A percentile compares a stretch with the other conserved stretches of the same genome.
Evolutionary conservation across 2,113 vertebrate species (phyloP).

Genomic region (Butorides virescens): DNA sequence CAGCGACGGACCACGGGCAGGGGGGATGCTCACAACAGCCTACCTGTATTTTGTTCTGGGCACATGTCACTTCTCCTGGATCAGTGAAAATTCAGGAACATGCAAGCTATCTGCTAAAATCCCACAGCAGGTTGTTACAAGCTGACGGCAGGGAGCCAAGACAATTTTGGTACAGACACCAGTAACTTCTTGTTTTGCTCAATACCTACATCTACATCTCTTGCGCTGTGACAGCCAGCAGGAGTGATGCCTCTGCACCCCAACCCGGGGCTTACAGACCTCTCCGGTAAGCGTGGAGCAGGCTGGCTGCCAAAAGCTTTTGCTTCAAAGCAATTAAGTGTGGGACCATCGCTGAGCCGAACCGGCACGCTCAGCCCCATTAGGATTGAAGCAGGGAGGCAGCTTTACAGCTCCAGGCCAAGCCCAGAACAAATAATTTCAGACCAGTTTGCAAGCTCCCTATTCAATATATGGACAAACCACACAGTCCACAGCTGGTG

Average conservation of each 20-base stretch:
- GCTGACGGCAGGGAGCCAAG: background rate
- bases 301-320: background rate
- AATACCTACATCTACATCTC: background rate
- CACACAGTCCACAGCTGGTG: background rate
- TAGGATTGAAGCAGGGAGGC: background rate
- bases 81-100: background rate
- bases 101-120: background rate
- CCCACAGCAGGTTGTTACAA: background rate
- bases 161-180: too few species aligned
- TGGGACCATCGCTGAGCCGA: background rate
- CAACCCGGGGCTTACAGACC: too few species aligned
- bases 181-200: background rate
- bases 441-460: background rate
- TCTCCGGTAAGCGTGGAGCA: accelerated
- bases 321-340: background rate
- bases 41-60: background rate
- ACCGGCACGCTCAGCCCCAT: background rate
- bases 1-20: background rate
- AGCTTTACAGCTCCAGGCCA: background rate
- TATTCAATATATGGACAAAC: background rate
- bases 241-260: background rate
- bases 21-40: background rate
- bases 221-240: background rate
- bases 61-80: background rate
- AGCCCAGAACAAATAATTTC: background rate